Evolutionary conservation across 2,888 invertebrate genomes (phyloP), one percentile per base, ranked within the genome.

Genomic region (Biston stratarius): DNA sequence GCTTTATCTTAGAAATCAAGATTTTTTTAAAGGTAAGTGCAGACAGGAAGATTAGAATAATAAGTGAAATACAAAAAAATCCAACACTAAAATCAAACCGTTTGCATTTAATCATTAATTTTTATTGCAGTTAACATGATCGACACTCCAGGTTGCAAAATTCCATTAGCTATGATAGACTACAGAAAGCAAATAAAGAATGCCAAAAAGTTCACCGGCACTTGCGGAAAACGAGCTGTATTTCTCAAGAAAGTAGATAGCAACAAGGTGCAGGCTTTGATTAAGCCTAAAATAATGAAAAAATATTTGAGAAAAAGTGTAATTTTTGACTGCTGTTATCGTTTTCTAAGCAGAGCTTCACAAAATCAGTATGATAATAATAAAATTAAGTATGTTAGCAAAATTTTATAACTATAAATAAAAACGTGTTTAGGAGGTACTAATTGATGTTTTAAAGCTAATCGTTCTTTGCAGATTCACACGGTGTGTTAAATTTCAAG

Each of bases 111-210:
- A 59, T 42, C 57, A 44, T 44, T 14, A 40, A 33, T 63, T 59
- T 55, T 5, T 12, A 38, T 86, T 83, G 70, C 80, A 90, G 89
- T 64, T 12, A 74, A 77, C 55, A 77, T 87, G 78, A 71, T 92
- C 53, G 70, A 86, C 51, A 91, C 89, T 9, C 77, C 79, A 1
- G 91, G 91, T 2, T 92, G 92, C 71, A 80, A 85, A 80, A 92
- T 92, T 67, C 92, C 92, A 1, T 40, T 85, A 49, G 64, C 74
- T 14, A 72, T 83, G 70, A 71, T 89, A 8, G 64, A 83, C 38
- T 91, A 87, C 62, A 70, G 70, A 57, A 84, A 80, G 63, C 53
- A 76, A 49, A 48, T 76, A 10, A 73, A 65, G 62, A 74, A 72
- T 44, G 59, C 48, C 34, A 78, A 73, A 66, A 79, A 76, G 15